Base-by-base conservation (phyloP, 2,888 invertebrate species). In the Scaptodrosophila latifasciaeformis region DNA sequence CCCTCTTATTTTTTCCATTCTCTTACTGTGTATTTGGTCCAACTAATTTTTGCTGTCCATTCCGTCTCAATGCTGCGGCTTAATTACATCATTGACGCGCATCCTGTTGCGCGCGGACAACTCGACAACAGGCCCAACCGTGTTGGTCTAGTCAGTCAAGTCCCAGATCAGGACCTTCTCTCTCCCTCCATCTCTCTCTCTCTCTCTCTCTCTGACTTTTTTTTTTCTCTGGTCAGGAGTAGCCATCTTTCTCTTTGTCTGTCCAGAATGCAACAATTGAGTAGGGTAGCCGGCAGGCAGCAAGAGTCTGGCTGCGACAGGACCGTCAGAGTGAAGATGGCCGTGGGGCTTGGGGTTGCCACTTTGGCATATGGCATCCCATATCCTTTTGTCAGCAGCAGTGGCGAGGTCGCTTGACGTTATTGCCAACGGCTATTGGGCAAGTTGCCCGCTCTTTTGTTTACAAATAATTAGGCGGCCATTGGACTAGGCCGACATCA, bases 391-490 rank as follows among this genome's bases (percentile, higher is more conserved):
- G 24, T 24, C 24, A 3, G 7, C 3, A 24, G 24, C 24, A 7
- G 4, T 5, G 24, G 24, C 24, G 24, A 24, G 24, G 24, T 24
- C 24, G 24, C n/a, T n/a, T 24, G 24, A 7, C 24, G 24, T 3
- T 7, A 7, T 7, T 12, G 17, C 35, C 35, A 7, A 7, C 35
- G 35, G 35, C 35, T 15, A 35, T 35, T 35, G 35, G 35, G 5
- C 35, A 13, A 17, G 7, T 35, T 35, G 35, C 35, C 13, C 12
- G 17, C 35, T 27, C 77, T 70, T 74, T 74, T 77, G 70, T 79
- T 74, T 80, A 77, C 70, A 70, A 79, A 74, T 78, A 74, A 80
- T 77, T 77, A 70, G 59, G 54, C 59, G 75, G 59, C 52, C 62
- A 59, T 59, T 70, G 58, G 43, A 46, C 47, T 51, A 59, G 35